Conservation (phyloP, 2,888 invertebrate genomes). For the Cerastis leucographa region DNA sequence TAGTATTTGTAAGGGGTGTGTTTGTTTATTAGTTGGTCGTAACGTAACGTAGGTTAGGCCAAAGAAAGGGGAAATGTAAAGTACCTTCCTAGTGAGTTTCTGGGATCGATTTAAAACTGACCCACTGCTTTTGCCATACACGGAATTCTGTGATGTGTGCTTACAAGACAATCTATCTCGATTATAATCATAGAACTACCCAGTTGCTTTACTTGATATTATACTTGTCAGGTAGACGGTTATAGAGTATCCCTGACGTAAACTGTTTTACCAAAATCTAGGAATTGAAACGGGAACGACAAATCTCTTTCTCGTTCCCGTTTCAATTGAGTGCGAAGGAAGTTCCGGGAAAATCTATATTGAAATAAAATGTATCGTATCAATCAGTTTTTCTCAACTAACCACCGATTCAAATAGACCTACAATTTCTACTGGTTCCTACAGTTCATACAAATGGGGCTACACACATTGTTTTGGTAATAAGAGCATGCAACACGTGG, state of each 20-base stretch:
- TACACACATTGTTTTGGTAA: constrained; percentile 49
- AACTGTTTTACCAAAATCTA: neutral
- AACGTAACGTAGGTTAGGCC: neutral
- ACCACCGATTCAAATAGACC: neutral
- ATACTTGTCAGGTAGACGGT: too few species aligned
- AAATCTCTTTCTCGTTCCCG: too few species aligned
- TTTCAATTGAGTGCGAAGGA: too few species aligned
- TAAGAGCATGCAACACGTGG: constrained; percentile 60
- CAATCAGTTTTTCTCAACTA: neutral
- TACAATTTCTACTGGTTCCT: neutral
- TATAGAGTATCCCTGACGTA: neutral
- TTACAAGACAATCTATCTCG: too few species aligned
- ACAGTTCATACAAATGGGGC: constrained; percentile 11
- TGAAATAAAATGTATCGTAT: neutral
- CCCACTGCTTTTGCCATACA: too few species aligned
- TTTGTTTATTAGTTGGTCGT: constrained; percentile 37
- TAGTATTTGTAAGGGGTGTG: constrained; percentile 55
- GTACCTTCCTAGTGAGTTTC: too few species aligned
- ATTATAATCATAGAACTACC: too few species aligned
- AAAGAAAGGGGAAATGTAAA: too few species aligned
- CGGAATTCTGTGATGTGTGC: too few species aligned
- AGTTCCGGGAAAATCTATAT: neutral
- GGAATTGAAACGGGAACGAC: neutral
- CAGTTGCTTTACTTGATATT: too few species aligned
- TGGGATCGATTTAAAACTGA: too few species aligned